These are phyloP conservation scores for Pampus argenteus DNA, from an alignment of 2,797 vertebrate genomes.

Conservation along the genomic window DNA sequence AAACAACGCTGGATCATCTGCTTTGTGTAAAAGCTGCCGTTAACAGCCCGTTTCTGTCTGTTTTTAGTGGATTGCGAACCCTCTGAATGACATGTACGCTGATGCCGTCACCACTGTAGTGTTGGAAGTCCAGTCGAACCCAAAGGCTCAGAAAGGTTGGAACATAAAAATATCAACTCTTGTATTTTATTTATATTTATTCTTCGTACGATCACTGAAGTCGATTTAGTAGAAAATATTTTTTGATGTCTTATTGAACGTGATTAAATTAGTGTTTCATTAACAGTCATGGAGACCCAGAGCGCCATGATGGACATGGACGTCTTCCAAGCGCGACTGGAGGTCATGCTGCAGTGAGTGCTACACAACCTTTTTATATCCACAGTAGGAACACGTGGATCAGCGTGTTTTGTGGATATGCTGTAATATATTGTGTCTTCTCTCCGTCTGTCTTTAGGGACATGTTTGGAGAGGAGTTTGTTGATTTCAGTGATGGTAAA, in stretches of 20 bases:
- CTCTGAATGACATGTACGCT: conserved; percentile 95
- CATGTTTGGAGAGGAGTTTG: conserved; percentile 93
- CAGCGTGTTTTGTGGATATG: neutral
- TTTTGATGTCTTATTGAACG: neutral
- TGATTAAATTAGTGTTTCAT: conserved; percentile 22
- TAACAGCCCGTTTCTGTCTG: neutral
- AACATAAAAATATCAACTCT: neutral
- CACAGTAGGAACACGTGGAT: too few relatives aligned
- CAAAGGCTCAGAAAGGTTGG: conserved; percentile 92
- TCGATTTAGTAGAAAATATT: neutral
- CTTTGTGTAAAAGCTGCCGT: neutral
- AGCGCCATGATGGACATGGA: conserved; percentile 86
- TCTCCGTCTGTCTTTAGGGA: conserved; percentile 79
- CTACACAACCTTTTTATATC: neutral
- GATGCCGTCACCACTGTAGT: conserved; percentile 93
- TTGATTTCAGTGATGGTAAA: conserved; percentile 86
- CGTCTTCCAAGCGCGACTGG: conserved; percentile 88
- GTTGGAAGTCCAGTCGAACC: conserved; percentile 94
- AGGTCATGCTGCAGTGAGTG: conserved; percentile 95
- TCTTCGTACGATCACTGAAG: neutral
- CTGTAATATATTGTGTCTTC: neutral
- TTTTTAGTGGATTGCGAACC: conserved; percentile 92
- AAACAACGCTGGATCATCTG: neutral
- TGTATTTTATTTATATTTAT: neutral
- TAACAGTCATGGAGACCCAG: conserved; percentile 84